Conservation (phyloP, 2,113 vertebrate species). For the Brachypteracias leptosomus region DNA sequence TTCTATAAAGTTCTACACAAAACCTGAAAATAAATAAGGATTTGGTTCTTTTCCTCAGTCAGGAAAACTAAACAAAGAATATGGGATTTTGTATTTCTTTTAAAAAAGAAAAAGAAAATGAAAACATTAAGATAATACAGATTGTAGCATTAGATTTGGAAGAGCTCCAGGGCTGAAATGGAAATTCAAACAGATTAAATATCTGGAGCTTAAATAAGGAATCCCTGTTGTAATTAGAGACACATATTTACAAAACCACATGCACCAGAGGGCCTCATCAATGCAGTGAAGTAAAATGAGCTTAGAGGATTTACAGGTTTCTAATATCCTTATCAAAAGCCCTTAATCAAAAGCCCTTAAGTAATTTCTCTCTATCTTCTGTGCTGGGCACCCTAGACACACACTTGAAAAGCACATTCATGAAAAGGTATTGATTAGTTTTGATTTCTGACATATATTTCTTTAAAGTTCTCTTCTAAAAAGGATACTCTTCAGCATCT, state of each 20-base stretch:
- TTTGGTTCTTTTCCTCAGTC: neutral
- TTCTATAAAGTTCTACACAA: neutral
- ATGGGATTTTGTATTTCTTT: neutral
- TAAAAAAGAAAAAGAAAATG: neutral
- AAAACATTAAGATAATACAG: neutral
- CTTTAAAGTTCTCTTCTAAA: neutral
- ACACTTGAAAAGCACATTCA: neutral
- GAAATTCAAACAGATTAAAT: neutral
- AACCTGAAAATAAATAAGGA: neutral
- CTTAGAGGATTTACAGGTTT: constrained; percentile 25
- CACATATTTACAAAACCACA: constrained; percentile 8
- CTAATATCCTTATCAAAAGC: constrained; percentile 33
- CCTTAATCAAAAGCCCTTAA: constrained; percentile 10
- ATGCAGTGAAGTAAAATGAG: neutral
- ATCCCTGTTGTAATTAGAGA: neutral
- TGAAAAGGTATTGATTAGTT: neutral
- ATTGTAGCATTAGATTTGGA: neutral
- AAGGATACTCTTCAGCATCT: neutral
- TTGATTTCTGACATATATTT: neutral
- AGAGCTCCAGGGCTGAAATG: neutral
- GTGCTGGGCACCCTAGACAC: neutral
- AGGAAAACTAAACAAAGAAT: neutral
- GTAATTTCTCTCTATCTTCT: neutral
- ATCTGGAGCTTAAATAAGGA: neutral
- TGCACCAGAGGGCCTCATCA: neutral